A percentile compares a stretch with the other conserved stretches of the same genome.
Evolutionary conservation across 2,113 vertebrate genomes (phyloP).

Genomic region (Pseudorasbora parva): DNA sequence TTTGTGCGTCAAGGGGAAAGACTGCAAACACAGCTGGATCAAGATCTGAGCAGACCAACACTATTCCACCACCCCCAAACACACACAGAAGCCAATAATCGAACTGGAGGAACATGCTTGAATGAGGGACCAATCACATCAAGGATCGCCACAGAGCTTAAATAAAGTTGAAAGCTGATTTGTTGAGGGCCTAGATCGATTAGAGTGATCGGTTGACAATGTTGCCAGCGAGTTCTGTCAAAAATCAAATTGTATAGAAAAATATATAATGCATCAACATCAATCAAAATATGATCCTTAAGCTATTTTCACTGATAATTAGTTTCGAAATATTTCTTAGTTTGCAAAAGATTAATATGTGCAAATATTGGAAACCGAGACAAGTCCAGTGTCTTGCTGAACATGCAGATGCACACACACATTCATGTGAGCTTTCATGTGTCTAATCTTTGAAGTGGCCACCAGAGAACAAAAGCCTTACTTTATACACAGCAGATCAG

Average conservation of each 20-base stretch:
- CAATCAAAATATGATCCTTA: background rate
- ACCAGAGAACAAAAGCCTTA: constrained; percentile 68
- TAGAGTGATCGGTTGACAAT: too few relatives aligned
- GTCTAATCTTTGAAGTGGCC: constrained; percentile 68
- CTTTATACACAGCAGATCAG: constrained; percentile 72
- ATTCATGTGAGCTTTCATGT: constrained; percentile 61
- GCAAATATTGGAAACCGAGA: background rate
- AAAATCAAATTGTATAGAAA: too few relatives aligned
- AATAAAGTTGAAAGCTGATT: background rate
- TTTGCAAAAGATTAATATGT: background rate
- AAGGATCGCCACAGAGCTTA: background rate
- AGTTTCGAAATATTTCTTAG: background rate
- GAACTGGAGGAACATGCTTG: background rate
- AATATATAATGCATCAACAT: background rate
- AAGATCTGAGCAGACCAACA: constrained; percentile 27
- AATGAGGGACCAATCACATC: background rate
- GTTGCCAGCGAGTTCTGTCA: too few relatives aligned
- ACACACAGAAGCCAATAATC: background rate
- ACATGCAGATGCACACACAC: background rate
- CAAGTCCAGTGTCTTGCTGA: background rate
- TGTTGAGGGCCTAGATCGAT: background rate
- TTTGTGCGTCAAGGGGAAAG: constrained; percentile 37
- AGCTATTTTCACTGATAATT: background rate
- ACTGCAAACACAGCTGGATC: constrained; percentile 64
- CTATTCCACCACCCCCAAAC: constrained; percentile 3